These are phyloP conservation scores for Pyrocephalus nanus DNA, from an alignment of 2,797 vertebrate genomes.

Conservation along the genomic window DNA sequence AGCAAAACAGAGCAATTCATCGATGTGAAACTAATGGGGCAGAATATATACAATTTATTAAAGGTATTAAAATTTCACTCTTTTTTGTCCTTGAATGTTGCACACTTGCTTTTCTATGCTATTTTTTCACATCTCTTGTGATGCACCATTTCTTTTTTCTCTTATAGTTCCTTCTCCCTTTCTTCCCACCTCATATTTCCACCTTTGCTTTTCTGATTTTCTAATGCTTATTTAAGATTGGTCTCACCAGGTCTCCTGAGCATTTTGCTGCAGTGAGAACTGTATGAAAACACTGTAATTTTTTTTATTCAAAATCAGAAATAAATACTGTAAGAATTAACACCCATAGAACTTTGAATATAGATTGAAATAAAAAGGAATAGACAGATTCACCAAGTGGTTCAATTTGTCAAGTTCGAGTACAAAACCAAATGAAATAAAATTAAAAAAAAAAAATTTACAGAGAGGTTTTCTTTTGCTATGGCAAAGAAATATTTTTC, in stretches of 20 bases:
- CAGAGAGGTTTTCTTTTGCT: not conserved
- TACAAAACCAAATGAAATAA: not conserved
- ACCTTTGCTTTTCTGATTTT: not conserved
- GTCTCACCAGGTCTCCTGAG: not conserved
- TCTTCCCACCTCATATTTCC: not conserved
- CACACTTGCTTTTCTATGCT: not conserved
- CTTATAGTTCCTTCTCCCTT: not conserved
- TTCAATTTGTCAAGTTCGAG: not conserved
- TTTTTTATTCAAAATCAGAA: not conserved
- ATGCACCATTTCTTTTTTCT: not conserved
- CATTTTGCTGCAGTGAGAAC: not conserved
- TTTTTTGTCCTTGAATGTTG: not conserved
- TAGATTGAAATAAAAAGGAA: not conserved
- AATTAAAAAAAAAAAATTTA: not conserved
- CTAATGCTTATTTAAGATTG: not conserved
- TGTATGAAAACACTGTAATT: not conserved
- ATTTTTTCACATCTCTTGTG: not conserved
- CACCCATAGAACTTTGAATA: not conserved
- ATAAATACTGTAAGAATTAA: not conserved
- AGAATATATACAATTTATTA: not conserved
- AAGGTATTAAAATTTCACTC: not conserved
- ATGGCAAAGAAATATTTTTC: not conserved
- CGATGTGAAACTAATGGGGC: not conserved
- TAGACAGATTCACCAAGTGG: not conserved
- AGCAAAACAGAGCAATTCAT: not conserved